phyloP scores from a whole-genome alignment of 2,113 vertebrate genomes.

The Poecile atricapillus region DNA sequence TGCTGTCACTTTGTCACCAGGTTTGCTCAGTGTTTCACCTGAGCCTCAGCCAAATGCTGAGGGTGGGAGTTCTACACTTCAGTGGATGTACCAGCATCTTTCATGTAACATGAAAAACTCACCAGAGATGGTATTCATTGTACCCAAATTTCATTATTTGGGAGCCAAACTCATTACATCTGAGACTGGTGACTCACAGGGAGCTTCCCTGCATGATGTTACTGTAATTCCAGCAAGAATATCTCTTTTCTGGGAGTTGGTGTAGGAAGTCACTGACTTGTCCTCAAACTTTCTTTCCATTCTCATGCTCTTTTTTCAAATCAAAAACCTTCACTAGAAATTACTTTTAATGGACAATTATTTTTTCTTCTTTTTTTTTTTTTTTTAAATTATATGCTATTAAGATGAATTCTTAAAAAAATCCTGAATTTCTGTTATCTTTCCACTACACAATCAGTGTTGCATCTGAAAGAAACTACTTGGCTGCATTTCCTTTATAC shows the following conservation, averaged over 20 bases:
- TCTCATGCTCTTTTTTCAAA: not conserved
- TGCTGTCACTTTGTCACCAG: not conserved
- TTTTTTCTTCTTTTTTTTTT: not conserved
- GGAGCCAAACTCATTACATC: not conserved
- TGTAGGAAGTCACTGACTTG: not conserved
- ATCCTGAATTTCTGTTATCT: not conserved
- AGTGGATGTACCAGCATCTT: not conserved
- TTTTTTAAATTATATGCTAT: not conserved
- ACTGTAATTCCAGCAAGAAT: not conserved
- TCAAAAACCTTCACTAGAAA: not conserved
- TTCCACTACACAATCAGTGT: not conserved
- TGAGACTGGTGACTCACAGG: not conserved
- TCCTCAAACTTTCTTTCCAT: not conserved
- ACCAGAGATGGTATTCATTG: not conserved
- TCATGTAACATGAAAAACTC: not conserved
- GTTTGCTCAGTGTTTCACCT: not conserved
- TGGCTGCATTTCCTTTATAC: not conserved
- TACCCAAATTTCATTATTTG: not conserved
- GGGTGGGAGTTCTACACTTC: not conserved
- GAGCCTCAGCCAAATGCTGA: not conserved
- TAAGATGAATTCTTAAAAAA: not conserved
- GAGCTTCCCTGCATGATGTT: not conserved
- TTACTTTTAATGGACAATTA: not conserved
- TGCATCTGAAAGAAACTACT: not conserved
- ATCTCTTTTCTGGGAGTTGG: not conserved